Conservation (phyloP, 2,797 vertebrate species). For the Hyperoplus immaculatus region DNA sequence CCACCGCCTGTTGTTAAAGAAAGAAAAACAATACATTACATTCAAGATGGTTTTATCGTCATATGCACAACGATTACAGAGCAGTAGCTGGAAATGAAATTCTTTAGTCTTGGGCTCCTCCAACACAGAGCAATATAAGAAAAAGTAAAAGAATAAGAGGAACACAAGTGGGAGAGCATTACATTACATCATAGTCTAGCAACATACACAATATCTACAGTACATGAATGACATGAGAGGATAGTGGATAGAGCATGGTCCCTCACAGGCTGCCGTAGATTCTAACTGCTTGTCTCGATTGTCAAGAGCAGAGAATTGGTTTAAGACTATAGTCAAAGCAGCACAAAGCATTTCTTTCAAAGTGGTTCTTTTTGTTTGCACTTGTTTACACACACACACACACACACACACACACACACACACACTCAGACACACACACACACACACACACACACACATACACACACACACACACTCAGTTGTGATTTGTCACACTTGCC, state of each 20-base stretch:
- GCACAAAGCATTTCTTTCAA: not conserved
- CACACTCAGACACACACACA: too few species aligned
- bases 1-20: too few species aligned
- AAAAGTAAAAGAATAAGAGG: too few species aligned
- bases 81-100: too few species aligned
- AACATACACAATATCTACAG: not conserved
- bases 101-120: too few species aligned
- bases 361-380: not conserved
- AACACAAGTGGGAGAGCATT: not conserved
- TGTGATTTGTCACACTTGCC: constrained; percentile 56
- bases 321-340: not conserved
- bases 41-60: too few species aligned
- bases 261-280: constrained; percentile 16
- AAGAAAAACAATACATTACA: too few species aligned
- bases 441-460: too few species aligned
- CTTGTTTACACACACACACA: constrained; percentile 32
- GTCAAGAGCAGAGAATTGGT: not conserved
- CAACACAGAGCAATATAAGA: too few species aligned
- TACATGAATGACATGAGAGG: not conserved
- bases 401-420: too few species aligned
- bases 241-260: too few species aligned
- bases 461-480: constrained; percentile 16
- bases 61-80: too few species aligned
- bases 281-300: not conserved
- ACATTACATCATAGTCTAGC: not conserved